Conservation (phyloP, 2,797 vertebrate genomes). For the Cyclura pinguis region DNA sequence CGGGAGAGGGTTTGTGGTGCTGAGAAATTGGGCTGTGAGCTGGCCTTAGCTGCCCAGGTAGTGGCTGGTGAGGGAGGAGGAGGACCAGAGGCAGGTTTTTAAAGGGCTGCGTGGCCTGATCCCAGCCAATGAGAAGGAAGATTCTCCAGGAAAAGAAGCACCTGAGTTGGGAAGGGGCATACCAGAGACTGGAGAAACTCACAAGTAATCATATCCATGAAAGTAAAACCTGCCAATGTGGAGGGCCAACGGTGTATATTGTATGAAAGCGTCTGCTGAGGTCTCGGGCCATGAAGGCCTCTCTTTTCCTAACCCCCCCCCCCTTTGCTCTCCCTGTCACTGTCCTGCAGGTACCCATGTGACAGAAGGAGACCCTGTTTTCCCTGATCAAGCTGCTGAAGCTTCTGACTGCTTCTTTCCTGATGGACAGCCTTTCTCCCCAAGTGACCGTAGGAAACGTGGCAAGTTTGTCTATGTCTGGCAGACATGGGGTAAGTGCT, state of each 20-base stretch:
- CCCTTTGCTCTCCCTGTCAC: too few relatives aligned
- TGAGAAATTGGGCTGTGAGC: too few relatives aligned
- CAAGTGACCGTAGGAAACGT: constrained; percentile 73
- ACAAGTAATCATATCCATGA: too few relatives aligned
- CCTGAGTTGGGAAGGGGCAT: too few relatives aligned
- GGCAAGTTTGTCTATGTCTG: constrained; percentile 90
- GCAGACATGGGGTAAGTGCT: constrained; percentile 89
- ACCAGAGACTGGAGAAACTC: too few relatives aligned
- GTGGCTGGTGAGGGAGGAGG: too few relatives aligned
- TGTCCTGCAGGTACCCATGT: constrained; percentile 82
- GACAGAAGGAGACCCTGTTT: constrained; percentile 84
- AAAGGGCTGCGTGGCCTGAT: too few relatives aligned
- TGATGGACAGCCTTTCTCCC: constrained; percentile 80
- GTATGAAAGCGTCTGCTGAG: background rate
- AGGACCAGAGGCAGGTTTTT: too few relatives aligned
- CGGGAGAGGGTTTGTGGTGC: too few relatives aligned
- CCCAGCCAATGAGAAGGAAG: too few relatives aligned
- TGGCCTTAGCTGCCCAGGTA: too few relatives aligned
- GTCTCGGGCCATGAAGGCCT: background rate
- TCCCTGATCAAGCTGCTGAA: constrained; percentile 72
- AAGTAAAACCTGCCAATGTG: background rate
- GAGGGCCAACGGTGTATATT: background rate
- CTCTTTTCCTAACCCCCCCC: background rate
- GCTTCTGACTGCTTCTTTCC: constrained; percentile 56
- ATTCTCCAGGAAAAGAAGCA: too few relatives aligned